Conservation (phyloP, 2,888 invertebrate genomes). For the Drosophila borborema region DNA sequence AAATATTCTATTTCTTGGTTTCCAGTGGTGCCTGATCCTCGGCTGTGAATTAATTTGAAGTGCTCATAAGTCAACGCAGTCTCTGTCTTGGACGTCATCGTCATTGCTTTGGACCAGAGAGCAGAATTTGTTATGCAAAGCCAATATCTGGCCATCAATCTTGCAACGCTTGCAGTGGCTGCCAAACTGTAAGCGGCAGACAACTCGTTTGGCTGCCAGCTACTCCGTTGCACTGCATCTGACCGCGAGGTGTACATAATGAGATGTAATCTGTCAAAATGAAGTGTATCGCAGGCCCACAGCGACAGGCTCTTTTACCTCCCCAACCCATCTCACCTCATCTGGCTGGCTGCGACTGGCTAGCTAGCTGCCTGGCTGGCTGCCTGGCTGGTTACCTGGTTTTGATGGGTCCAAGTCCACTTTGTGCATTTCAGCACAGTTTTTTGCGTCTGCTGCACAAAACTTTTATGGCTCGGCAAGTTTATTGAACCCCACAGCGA, state of each 20-base stretch:
- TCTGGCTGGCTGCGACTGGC: conserved; percentile 9
- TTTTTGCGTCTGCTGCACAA: conserved; percentile 44
- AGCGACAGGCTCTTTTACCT: conserved; percentile 34
- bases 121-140: conserved; percentile 65
- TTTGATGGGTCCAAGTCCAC: conserved; percentile 41
- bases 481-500: conserved; percentile 63
- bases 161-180: conserved; percentile 49
- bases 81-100: conserved; percentile 41
- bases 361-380: neutral
- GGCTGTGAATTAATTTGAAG: conserved; percentile 70
- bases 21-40: conserved; percentile 7
- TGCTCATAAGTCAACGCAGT: conserved; percentile 67
- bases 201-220: conserved; percentile 51
- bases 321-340: neutral
- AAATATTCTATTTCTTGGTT: conserved; percentile 1
- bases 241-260: conserved; percentile 82
- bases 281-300: conserved; percentile 75
- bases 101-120: conserved; percentile 22
- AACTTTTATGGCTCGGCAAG: conserved; percentile 52
- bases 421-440: conserved; percentile 33
- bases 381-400: conserved; percentile 3
- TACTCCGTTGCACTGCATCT: conserved; percentile 39
- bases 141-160: conserved; percentile 74
- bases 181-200: conserved; percentile 52
- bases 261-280: conserved; percentile 84